Conservation (phyloP, 1,140 invertebrate genomes). For the Lepidurus arcticus region DNA sequence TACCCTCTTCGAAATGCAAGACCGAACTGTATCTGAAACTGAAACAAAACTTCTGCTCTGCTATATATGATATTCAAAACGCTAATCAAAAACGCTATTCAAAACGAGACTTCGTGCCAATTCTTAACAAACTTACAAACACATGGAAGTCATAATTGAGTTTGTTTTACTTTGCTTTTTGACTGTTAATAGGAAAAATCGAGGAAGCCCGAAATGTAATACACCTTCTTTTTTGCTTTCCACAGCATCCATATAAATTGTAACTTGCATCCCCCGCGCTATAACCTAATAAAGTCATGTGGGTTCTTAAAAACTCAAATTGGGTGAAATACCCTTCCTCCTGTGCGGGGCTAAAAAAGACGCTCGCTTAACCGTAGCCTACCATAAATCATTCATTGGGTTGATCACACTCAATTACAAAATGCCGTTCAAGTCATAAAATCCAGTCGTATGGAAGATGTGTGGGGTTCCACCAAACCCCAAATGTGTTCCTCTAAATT, state of each 20-base stretch:
- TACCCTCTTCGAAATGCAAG: no score
- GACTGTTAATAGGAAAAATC: no score
- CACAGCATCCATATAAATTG: not conserved
- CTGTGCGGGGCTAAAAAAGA: not conserved
- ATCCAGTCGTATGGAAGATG: not conserved
- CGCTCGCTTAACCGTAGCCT: not conserved
- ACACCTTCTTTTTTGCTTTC: no score
- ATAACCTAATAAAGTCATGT: constrained; percentile 16
- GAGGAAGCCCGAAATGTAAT: no score
- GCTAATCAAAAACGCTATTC: no score
- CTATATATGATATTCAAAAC: no score
- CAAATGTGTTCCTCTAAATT: not conserved
- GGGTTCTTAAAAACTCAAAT: not conserved
- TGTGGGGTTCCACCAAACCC: not conserved
- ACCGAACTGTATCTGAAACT: no score
- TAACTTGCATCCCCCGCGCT: not conserved
- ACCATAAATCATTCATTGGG: not conserved
- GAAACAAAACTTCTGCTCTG: no score
- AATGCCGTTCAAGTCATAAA: constrained; percentile 10
- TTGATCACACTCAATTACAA: not conserved
- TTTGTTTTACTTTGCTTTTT: no score
- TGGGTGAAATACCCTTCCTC: not conserved
- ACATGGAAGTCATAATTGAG: no score
- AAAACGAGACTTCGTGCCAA: no score
- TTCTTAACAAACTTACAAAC: no score